Base-by-base conservation (phyloP, 1,140 invertebrate genomes). In the Sogatella furcifera region DNA sequence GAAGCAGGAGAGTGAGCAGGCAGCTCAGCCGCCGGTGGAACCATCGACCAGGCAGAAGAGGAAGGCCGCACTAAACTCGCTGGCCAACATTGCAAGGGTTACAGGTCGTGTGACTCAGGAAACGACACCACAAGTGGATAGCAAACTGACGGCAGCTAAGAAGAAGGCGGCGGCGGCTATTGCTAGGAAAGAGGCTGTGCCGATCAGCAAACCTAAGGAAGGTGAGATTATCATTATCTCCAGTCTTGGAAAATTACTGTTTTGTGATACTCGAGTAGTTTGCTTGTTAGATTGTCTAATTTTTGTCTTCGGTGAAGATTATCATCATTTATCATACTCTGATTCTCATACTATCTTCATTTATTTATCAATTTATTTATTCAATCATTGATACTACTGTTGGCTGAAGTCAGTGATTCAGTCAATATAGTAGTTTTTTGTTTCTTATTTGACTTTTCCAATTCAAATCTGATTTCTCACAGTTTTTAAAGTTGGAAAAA, bases 1-100 rank as follows among this genome's bases (percentile, higher is more conserved):
- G 3, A 38, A 38, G 34, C 5, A 38, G 11, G 11, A 38, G 34
- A 28, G 34, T 38, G 34, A 38, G 34, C 34, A 38, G 34, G 34
- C 34, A 8, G 34, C 34, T 38, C 34, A 3, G 34, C 34, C 34
- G 9, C 8, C 5, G 8, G 34, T 9, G 34, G 34, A 38, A 38
- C 11, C 34, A 11, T n/a, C n/a, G n/a, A 38, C 34, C 5, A 24
- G 49, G 24, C 38, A 28, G 19, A 17, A 59, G 22, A n/a, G 46
- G 22, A 62, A 62, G 31, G 49, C 57, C 31, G 52, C 42, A n/a
- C 13, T 62, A 15, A 46, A 28, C 13, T 60, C 56, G 15, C 13
- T 59, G 21, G 56, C 34, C 4, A 53, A 55, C 10, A 60, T 55
- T 38, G 42, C 34, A 21, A 17, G 46, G 21, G 22, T 52, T 2